Evolutionary conservation across 2,113 vertebrate species (phyloP), one percentile per base, ranked within the genome.

Genomic region (Thunnus maccoyii): DNA sequence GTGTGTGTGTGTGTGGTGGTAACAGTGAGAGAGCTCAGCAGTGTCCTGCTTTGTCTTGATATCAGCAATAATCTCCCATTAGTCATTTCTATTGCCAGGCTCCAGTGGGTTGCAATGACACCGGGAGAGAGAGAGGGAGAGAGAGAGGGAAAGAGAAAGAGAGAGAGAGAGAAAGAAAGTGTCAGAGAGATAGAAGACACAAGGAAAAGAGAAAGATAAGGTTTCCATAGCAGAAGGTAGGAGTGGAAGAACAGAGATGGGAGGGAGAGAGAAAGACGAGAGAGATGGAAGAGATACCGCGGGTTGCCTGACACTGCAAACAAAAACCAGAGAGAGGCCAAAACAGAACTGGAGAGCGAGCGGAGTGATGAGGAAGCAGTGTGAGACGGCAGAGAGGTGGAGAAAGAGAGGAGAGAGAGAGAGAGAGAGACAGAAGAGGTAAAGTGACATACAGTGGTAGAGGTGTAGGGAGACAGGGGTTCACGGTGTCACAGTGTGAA

Each of bases 11-110:
- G 22, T 30, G 36, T 63, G 44, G 36, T 63, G 44, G 57, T 52
- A 62, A 62, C 30, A 41, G 56, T 76, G 82, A 72, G 69, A 62
- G 32, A 72, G 61, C 66, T 84, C 81, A 44, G 77, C 60, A 52
- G 48, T 78, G 68, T 62, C 76, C 67, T 63, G 70, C 72, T 84
- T 87, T 72, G 75, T 84, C 65, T 87, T 75, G 57, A 76, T 88
- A 87, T 90, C 84, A 80, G 78, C 83, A 81, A 63, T 86, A 89
- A 86, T 77, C 80, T 83, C 78, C 79, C 72, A 84, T 89, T 83
- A 84, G 75, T 86, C 80, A 82, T 86, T 65, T 74, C 22, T 56
- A 66, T 74, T 73, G 66, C 57, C 62, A 57, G 51, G 57, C 69
- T 84, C 72, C 72, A 12, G 73, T 52, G 64, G 41, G 66, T 47